Evolutionary conservation across 2,888 invertebrate species (phyloP).

Genomic region (Ischnus inquisitorius): DNA sequence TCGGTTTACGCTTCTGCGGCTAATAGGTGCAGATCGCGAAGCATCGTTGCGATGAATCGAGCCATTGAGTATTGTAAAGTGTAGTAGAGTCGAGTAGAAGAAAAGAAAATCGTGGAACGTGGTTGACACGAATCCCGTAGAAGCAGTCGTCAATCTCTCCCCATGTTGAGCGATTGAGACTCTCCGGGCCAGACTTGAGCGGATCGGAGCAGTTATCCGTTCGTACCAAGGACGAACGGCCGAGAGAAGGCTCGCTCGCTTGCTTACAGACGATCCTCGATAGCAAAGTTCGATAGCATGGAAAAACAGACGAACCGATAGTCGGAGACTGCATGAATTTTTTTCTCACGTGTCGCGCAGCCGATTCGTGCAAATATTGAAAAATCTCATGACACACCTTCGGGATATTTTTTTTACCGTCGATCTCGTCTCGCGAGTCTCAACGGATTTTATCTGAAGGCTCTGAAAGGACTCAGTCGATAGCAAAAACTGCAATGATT

Average conservation of each 20-base stretch:
- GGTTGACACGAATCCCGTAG: constrained; percentile 81
- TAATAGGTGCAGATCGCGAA: constrained; percentile 52
- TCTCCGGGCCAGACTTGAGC: constrained; percentile 12
- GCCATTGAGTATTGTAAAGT: constrained; percentile 33
- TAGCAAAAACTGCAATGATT: too few relatives aligned
- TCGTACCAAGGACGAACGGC: constrained; percentile 58
- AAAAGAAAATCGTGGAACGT: constrained; percentile 77
- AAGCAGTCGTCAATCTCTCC: constrained; percentile 83
- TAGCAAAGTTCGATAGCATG: constrained; percentile 13
- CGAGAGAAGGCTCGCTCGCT: constrained; percentile 53
- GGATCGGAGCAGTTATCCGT: constrained; percentile 48
- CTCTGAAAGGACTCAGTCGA: too few relatives aligned
- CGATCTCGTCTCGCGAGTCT: constrained; percentile 16
- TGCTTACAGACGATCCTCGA: constrained; percentile 35
- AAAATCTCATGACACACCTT: background rate
- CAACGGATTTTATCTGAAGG: background rate
- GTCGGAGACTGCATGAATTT: background rate
- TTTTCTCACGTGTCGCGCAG: background rate
- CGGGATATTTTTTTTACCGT: background rate
- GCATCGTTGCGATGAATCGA: constrained; percentile 42
- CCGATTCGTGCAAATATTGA: background rate
- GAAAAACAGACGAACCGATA: background rate
- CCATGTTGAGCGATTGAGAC: constrained; percentile 80
- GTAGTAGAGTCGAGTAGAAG: constrained; percentile 19
- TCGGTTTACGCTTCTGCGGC: background rate